Evolutionary conservation across 2,888 invertebrate genomes (phyloP).

Genomic region (Agonopterix subpropinquella): DNA sequence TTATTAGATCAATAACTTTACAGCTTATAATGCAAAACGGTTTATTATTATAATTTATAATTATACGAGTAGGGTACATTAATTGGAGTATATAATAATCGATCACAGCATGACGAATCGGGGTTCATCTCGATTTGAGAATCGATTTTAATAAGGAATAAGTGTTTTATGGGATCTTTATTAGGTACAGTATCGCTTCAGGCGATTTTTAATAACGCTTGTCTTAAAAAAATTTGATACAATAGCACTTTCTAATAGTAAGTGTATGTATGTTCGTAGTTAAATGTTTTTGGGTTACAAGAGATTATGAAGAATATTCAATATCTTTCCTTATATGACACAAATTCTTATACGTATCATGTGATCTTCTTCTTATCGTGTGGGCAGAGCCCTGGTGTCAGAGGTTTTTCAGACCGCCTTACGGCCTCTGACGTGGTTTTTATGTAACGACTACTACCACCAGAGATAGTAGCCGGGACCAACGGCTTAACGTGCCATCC

Average conservation of each 20-base stretch:
- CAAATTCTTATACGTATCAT: too few species aligned
- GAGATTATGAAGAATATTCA: not conserved
- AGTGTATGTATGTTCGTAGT: not conserved
- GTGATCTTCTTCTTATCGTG: too few species aligned
- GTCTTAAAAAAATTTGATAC: not conserved
- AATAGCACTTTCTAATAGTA: not conserved
- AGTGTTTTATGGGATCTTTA: too few species aligned
- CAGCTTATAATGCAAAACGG: slow-evolving; percentile 50
- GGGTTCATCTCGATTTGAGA: slow-evolving; percentile 20
- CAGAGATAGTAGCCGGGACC: too few species aligned
- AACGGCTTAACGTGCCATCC: too few species aligned
- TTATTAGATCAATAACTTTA: slow-evolving; percentile 64
- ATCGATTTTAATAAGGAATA: not conserved
- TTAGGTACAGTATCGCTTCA: slow-evolving; percentile 8
- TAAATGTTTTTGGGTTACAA: not conserved
- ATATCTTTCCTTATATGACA: too few species aligned
- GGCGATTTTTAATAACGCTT: not conserved
- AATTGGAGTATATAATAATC: slow-evolving; percentile 57
- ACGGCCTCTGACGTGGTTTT: too few species aligned
- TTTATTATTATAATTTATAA: slow-evolving; percentile 49
- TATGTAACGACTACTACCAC: too few species aligned
- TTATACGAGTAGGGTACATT: slow-evolving; percentile 49
- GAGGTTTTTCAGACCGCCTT: too few species aligned
- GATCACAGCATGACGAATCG: slow-evolving; percentile 51
- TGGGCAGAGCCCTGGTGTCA: too few species aligned